A percentile compares a stretch with the other conserved stretches of the same genome.
phyloP scores from a whole-genome alignment of 2,888 invertebrate genomes.

The Eristalinus sepulchralis region DNA sequence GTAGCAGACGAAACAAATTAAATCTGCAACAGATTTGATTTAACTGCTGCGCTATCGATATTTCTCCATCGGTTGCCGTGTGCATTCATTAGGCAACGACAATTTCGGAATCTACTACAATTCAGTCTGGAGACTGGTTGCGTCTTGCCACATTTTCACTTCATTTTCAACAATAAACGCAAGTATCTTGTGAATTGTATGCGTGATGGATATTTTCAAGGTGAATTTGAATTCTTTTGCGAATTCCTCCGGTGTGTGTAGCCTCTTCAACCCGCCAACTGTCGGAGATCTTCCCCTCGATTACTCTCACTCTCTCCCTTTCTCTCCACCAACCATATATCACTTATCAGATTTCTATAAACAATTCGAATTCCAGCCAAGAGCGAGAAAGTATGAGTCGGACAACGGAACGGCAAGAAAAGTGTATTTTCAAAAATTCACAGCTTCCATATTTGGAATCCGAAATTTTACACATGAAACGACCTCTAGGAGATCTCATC shows the following conservation, averaged over 20 bases:
- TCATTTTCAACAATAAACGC: conserved; percentile 10
- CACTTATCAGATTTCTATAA: conserved; percentile 26
- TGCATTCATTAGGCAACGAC: neutral
- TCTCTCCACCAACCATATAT: neutral
- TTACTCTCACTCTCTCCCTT: neutral
- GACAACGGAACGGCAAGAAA: neutral
- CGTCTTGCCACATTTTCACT: neutral
- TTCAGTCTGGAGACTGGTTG: neutral
- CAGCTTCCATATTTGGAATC: conserved; percentile 16
- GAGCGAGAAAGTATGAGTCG: neutral
- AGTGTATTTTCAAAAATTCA: neutral
- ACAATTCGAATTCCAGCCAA: conserved; percentile 9
- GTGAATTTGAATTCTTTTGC: conserved; percentile 42
- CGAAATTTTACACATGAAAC: conserved; percentile 15
- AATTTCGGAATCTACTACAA: conserved; percentile 4
- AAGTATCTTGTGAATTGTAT: neutral
- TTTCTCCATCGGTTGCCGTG: conserved; percentile 2
- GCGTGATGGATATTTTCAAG: conserved; percentile 32
- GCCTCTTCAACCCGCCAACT: neutral
- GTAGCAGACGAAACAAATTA: conserved; percentile 36
- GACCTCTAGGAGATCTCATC: conserved; percentile 7
- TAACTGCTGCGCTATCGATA: conserved; percentile 10
- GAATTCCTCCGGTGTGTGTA: conserved; percentile 9
- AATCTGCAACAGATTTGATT: conserved; percentile 28
- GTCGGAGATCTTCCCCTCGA: neutral